Percentiles rank a stretch among this genome's conserved stretches.
Conservation (phyloP, 2,888 invertebrate species). For the Cartodere bifasciata region DNA sequence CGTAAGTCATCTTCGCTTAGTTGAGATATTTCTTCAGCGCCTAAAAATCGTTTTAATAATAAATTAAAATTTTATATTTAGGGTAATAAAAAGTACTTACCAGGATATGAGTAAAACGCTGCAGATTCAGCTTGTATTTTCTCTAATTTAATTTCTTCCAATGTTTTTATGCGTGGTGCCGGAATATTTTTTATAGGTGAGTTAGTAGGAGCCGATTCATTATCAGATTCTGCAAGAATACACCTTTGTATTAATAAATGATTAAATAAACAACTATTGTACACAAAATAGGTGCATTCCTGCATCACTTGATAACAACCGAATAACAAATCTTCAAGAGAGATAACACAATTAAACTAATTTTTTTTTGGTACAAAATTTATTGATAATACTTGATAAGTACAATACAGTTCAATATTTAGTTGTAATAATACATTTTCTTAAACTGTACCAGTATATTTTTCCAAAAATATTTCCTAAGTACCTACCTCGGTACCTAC, state of each 20-base stretch:
- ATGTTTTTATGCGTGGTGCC: constrained; percentile 43
- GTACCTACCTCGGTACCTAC: too few species aligned
- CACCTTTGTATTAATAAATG: constrained; percentile 28
- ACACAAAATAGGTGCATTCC: constrained; percentile 28
- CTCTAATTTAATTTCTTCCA: constrained; percentile 56
- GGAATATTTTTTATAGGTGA: constrained; percentile 42
- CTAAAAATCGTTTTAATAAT: too few species aligned
- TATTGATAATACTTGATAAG: too few species aligned
- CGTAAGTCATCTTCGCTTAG: constrained; percentile 28
- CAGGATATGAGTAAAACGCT: constrained; percentile 55
- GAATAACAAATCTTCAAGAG: constrained; percentile 14
- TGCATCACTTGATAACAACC: constrained; percentile 29
- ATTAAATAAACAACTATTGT: constrained; percentile 12
- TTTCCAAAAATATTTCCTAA: too few species aligned
- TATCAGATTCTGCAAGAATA: constrained; percentile 70
- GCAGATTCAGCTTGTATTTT: constrained; percentile 59
- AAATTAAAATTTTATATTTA: not conserved
- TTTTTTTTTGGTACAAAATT: constrained; percentile 18
- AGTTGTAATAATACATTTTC: too few species aligned
- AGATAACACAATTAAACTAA: constrained; percentile 16
- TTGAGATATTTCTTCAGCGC: too few species aligned
- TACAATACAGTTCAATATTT: too few species aligned
- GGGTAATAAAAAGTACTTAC: constrained; percentile 19
- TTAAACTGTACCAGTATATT: too few species aligned
- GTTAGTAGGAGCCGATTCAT: constrained; percentile 53